Evolutionary conservation across 1,140 invertebrate species (phyloP).

Genomic region (Dendroctonus ponderosae): DNA sequence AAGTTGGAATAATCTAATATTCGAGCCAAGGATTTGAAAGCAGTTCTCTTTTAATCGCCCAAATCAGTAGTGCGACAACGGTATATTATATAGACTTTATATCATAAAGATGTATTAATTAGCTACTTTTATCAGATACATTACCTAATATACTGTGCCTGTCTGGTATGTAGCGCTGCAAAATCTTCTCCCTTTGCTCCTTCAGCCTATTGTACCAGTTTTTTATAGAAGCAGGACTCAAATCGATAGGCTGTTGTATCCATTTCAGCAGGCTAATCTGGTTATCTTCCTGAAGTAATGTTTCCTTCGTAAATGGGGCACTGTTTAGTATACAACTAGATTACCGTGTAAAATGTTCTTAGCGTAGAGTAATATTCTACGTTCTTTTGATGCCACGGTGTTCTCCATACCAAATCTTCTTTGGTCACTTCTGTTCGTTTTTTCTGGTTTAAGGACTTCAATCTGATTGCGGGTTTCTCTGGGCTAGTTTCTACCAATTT

Average conservation of each 20-base stretch:
- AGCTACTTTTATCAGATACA: slow-evolving; percentile 24
- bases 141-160: slow-evolving; percentile 58
- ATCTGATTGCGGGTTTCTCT: not conserved
- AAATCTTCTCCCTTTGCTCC: slow-evolving; percentile 43
- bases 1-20: too few species aligned
- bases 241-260: slow-evolving; percentile 54
- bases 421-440: slow-evolving; percentile 44
- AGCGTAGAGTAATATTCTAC: slow-evolving; percentile 52
- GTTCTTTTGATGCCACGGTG: slow-evolving; percentile 49
- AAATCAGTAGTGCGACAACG: too few species aligned
- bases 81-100: too few species aligned
- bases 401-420: slow-evolving; percentile 51
- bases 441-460: not conserved
- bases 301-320: not conserved
- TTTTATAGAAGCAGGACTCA: slow-evolving; percentile 48
- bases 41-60: too few species aligned
- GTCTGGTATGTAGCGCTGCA: slow-evolving; percentile 54
- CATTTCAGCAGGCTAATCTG: slow-evolving; percentile 49
- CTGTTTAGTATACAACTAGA: not conserved
- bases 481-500: not conserved
- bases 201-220: slow-evolving; percentile 52
- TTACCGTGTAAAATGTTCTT: slow-evolving; percentile 47
- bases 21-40: too few species aligned
- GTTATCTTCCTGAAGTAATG: slow-evolving; percentile 43
- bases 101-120: not conserved